phyloP scores from a whole-genome alignment of 2,797 vertebrate genomes.

The Pangasius djambal region DNA sequence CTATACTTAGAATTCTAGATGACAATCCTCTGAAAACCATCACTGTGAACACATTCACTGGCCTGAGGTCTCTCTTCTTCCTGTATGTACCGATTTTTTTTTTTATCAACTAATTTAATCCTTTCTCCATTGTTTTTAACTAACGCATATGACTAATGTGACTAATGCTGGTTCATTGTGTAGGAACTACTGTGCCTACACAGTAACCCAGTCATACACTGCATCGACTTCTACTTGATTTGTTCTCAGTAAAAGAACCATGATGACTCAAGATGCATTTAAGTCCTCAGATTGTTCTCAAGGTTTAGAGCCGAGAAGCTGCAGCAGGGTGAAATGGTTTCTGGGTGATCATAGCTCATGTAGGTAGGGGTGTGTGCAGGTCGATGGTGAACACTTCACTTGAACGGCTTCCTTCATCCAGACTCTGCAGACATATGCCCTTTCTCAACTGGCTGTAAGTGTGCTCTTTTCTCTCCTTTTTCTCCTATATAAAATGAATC shows the following conservation, averaged over 20 bases:
- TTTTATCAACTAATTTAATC: not conserved
- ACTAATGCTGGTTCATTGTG: not conserved
- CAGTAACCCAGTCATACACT: not conserved
- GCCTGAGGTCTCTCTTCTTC: conserved; percentile 67
- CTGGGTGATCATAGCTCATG: not conserved
- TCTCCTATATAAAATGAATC: not conserved
- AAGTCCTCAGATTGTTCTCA: not conserved
- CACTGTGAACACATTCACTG: conserved; percentile 66
- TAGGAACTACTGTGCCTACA: not conserved
- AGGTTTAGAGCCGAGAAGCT: not conserved
- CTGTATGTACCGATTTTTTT: conserved; percentile 62
- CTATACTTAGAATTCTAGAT: conserved; percentile 68
- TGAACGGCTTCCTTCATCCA: conserved; percentile 63
- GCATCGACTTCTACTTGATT: too few species aligned
- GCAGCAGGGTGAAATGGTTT: not conserved
- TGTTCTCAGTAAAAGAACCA: not conserved
- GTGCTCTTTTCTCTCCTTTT: not conserved
- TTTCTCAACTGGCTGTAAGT: conserved; percentile 71
- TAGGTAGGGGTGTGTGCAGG: conserved; percentile 57
- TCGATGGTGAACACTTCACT: conserved; percentile 72
- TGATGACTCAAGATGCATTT: not conserved
- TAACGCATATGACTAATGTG: not conserved
- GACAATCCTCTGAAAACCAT: conserved; percentile 70
- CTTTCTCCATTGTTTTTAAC: not conserved
- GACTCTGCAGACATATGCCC: conserved; percentile 68